These are phyloP conservation scores for Spermophilus dauricus DNA, from an alignment of 2,113 vertebrate genomes.

Conservation along the genomic window DNA sequence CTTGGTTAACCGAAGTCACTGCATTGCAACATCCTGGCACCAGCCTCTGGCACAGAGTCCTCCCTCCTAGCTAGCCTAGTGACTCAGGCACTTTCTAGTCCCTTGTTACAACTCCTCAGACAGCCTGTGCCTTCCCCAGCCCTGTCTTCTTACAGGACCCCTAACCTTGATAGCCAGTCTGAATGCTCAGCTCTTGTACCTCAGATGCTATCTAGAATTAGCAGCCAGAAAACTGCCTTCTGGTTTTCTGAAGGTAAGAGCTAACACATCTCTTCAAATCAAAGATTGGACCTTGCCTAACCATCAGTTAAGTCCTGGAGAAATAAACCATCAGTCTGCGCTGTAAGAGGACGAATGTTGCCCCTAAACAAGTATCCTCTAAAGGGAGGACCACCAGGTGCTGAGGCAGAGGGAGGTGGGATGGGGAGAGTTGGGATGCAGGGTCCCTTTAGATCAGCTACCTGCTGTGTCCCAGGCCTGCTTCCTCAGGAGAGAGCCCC, in stretches of 20 bases:
- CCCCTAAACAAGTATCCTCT: neutral
- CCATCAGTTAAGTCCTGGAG: neutral
- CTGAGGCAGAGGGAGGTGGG: neutral
- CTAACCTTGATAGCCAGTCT: neutral
- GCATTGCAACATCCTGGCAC: neutral
- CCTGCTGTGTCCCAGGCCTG: neutral
- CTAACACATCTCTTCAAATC: neutral
- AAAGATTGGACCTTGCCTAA: neutral
- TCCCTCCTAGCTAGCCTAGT: neutral
- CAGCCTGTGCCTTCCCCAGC: neutral
- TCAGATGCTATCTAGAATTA: neutral
- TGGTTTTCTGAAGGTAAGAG: neutral
- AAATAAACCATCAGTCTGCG: constrained; percentile 6
- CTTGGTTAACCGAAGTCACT: neutral
- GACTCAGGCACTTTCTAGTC: neutral
- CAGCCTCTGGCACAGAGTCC: neutral
- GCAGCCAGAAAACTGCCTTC: neutral
- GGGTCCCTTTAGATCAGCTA: neutral
- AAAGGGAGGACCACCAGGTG: neutral
- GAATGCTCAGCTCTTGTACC: neutral
- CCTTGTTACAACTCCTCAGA: neutral
- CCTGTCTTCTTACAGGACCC: neutral
- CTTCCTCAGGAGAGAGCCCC: neutral
- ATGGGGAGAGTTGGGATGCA: no score
- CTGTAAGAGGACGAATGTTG: neutral